Evolutionary conservation across 2,888 invertebrate genomes (phyloP), one percentile per base, ranked within the genome.

Genomic region (Latrodectus elegans): DNA sequence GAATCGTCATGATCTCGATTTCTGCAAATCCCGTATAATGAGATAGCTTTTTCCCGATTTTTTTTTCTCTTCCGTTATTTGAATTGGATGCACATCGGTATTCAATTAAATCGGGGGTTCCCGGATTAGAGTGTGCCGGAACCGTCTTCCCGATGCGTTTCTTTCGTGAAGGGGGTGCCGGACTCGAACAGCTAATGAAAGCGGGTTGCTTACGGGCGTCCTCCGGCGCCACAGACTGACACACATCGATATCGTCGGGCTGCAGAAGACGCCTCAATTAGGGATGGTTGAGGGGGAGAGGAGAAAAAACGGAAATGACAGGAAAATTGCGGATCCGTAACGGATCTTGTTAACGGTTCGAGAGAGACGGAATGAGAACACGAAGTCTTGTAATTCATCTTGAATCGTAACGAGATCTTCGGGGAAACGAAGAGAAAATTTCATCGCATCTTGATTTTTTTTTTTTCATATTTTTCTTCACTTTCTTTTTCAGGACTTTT

Each of bases 21-120:
- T 85, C 81, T 72, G 17, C 76, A 81, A 81, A 86, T 86, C 86
- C 65, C 38, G 86, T 81, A 86, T 86, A 86, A 86, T 86, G 86
- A 86, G 86, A 76, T 76, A 80, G 60, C 85, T 80, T 75, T 80
- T 72, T 81, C 60, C 75, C 26, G 38, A 17, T 68, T 26, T 26
- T 11, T 26, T 68, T 12, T 12, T 22, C 22, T 6, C 12, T 26
- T 75, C 75, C 38, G 52, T 49, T n/a, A 75, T 26, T 60, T n/a
- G 79, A 70, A 79, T 79, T 68, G 79, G 70, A 79, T 70, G 70
- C 55, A 70, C 65, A 79, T 79, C 79, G 79, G 70, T 70, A 79
- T 79, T 79, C 79, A 79, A 79, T 79, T 79, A 79, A 79, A 79
- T 79, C 68, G 79, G 60, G 60, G 74, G 60, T 22, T 68, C n/a